Percentiles rank a stretch among this genome's conserved stretches.
Conservation (phyloP, 2,888 invertebrate genomes). For the Parascotia fuliginaria region DNA sequence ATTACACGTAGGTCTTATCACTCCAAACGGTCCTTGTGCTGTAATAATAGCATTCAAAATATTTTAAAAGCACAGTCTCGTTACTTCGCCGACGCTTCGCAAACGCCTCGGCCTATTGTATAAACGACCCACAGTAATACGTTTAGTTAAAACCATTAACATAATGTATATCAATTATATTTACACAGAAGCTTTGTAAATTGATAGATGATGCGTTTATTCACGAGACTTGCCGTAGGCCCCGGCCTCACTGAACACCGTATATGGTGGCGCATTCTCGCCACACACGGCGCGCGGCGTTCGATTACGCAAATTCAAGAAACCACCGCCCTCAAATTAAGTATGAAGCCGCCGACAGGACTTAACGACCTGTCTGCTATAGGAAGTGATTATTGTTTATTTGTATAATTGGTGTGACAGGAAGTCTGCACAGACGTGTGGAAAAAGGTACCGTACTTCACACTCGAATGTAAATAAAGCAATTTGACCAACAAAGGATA, state of each 20-base stretch:
- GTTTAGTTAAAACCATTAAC: constrained; percentile 39
- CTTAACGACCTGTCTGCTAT: constrained; percentile 67
- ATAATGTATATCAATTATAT: constrained; percentile 9
- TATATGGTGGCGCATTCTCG: constrained; percentile 58
- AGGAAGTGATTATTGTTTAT: constrained; percentile 85
- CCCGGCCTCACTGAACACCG: constrained; percentile 48
- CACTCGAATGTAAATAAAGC: constrained; percentile 71
- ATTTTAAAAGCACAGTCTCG: constrained; percentile 50
- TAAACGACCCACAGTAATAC: constrained; percentile 46
- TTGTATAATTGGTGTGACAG: constrained; percentile 78
- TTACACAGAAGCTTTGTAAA: constrained; percentile 11
- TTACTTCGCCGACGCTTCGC: constrained; percentile 29
- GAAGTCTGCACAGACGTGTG: constrained; percentile 60
- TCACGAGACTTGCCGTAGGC: constrained; percentile 25
- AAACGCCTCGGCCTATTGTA: constrained; percentile 46
- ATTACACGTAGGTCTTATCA: constrained; percentile 38
- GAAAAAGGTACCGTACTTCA: constrained; percentile 50
- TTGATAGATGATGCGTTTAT: constrained; percentile 45
- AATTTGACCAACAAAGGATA: constrained; percentile 58
- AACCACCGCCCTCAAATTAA: constrained; percentile 73
- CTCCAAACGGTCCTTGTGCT: constrained; percentile 24
- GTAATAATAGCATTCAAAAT: constrained; percentile 41
- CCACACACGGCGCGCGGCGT: constrained; percentile 75
- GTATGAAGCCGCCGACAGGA: constrained; percentile 54
- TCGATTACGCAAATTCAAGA: constrained; percentile 71